These are phyloP conservation scores for Sebastiscus tertius DNA, from an alignment of 2,797 vertebrate genomes.

Conservation along the genomic window DNA sequence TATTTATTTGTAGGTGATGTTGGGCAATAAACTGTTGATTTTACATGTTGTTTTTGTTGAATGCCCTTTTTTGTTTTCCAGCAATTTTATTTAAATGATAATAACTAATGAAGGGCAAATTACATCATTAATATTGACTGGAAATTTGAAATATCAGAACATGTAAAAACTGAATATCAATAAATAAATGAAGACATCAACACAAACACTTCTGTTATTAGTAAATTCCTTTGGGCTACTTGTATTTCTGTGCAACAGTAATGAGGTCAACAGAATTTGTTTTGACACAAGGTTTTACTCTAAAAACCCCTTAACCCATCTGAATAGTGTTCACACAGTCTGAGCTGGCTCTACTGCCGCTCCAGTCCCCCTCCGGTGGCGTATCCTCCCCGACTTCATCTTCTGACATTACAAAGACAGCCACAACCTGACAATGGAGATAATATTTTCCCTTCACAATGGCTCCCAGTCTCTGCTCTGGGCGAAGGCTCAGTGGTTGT, in stretches of 20 bases:
- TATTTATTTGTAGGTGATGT: no score
- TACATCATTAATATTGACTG: neutral
- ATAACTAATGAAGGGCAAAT: neutral
- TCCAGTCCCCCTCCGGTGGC: conserved; percentile 63
- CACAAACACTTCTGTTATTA: neutral
- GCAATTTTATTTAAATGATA: neutral
- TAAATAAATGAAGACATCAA: neutral
- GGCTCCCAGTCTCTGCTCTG: conserved; percentile 75
- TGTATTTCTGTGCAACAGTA: conserved; percentile 2
- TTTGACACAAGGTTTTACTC: conserved; percentile 44
- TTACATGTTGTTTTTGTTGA: no score
- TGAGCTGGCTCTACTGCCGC: conserved; percentile 48
- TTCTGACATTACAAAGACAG: conserved; percentile 80
- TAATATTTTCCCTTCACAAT: conserved; percentile 81
- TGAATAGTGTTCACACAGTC: conserved; percentile 64
- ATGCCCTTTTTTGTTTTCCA: neutral
- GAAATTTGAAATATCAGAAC: neutral
- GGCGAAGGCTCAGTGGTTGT: conserved; percentile 69
- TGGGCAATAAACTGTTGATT: neutral
- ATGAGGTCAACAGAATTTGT: conserved; percentile 41
- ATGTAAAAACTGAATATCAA: neutral
- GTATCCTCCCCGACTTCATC: conserved; percentile 78
- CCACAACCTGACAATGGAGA: conserved; percentile 75
- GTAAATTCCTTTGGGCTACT: neutral
- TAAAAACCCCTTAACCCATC: conserved; percentile 29